A percentile compares a stretch with the other conserved stretches of the same genome.
phyloP scores from a whole-genome alignment of 2,113 vertebrate species.

The Varanus salvator region DNA sequence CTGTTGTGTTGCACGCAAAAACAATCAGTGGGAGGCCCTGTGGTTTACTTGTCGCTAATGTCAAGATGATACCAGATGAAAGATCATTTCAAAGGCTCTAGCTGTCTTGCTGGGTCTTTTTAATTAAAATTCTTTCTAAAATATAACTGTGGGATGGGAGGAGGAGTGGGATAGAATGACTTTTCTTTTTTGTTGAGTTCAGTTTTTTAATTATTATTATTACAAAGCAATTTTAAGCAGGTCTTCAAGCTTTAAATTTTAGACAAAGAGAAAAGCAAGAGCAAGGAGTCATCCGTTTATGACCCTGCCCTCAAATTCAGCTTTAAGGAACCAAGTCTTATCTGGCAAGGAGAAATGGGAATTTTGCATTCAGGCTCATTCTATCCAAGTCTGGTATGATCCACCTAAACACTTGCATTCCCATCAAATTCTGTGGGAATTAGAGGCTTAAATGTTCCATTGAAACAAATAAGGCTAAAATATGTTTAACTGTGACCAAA shows the following conservation, averaged over 20 bases:
- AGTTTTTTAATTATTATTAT: background rate
- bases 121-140: constrained; percentile 30
- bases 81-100: constrained; percentile 63
- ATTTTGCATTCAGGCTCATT: background rate
- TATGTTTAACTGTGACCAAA: background rate
- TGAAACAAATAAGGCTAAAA: background rate
- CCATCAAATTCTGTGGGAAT: background rate
- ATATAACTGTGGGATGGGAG: background rate
- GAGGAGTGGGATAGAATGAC: constrained; percentile 35
- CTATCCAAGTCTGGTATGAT: background rate
- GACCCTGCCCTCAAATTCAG: constrained; percentile 35
- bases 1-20: constrained; percentile 59
- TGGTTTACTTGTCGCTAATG: constrained; percentile 64
- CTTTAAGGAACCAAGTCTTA: constrained; percentile 31
- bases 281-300: constrained; percentile 50
- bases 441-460: background rate
- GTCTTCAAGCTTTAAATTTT: constrained; percentile 47
- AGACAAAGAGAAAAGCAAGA: constrained; percentile 57
- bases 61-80: constrained; percentile 63
- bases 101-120: constrained; percentile 58
- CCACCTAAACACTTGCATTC: background rate
- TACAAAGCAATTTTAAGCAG: constrained; percentile 25
- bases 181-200: background rate
- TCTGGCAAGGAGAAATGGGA: constrained; percentile 22
- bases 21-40: constrained; percentile 23